Conservation (phyloP, 92 coral and sea anemone genomes). For the Phymanthus crucifer region DNA sequence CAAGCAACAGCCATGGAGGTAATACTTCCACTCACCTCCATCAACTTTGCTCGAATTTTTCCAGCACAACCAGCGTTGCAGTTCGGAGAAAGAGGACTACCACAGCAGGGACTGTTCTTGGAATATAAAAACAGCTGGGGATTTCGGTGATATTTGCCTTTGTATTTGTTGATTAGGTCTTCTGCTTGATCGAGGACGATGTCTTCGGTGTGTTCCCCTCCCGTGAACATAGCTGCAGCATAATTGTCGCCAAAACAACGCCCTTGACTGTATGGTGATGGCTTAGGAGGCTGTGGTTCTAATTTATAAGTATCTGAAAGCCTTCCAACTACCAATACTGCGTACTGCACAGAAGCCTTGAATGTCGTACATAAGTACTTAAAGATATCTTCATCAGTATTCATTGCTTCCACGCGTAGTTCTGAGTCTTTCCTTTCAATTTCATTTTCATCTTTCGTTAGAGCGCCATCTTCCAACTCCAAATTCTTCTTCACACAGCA, state of each 20-base stretch:
- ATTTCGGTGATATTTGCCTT: not conserved
- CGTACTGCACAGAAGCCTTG: not conserved
- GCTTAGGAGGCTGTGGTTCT: not conserved
- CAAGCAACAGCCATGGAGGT: conserved; percentile 5
- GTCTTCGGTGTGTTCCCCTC: conserved; percentile 1
- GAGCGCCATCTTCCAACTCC: no score
- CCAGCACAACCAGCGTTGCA: conserved; percentile 5
- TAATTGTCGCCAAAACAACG: not conserved
- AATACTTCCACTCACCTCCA: not conserved
- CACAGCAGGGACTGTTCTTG: not conserved
- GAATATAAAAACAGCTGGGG: not conserved
- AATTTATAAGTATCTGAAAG: no score
- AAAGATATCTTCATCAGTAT: not conserved
- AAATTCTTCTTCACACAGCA: no score
- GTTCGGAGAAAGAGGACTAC: not conserved
- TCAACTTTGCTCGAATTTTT: not conserved
- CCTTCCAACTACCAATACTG: conserved; percentile 1
- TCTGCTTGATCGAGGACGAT: not conserved
- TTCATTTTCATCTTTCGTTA: no score
- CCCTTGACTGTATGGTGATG: not conserved
- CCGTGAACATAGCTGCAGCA: conserved; percentile 1
- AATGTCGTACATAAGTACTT: not conserved
- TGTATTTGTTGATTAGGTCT: not conserved
- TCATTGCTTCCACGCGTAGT: no score
- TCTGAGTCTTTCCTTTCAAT: no score